Conservation (phyloP, 1,140 invertebrate species). For the Battus philenor region DNA sequence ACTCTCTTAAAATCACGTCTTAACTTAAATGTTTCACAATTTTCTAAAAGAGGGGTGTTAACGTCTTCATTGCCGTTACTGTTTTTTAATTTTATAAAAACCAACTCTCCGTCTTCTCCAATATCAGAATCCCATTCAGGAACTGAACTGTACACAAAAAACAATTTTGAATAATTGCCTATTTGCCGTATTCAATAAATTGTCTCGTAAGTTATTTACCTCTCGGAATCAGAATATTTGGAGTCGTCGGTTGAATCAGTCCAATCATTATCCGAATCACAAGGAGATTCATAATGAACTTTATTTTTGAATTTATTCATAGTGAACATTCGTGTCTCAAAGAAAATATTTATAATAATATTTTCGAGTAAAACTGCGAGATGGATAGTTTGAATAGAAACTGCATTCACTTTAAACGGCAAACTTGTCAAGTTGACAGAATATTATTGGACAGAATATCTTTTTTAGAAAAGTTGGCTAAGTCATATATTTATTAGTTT, state of each 20-base stretch:
- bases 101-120: conserved; percentile 76
- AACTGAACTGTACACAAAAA: conserved; percentile 69
- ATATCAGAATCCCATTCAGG: conserved; percentile 80
- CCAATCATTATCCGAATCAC: conserved; percentile 65
- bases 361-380: too few relatives aligned
- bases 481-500: too few relatives aligned
- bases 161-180: not conserved
- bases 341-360: too few relatives aligned
- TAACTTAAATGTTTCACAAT: conserved; percentile 60
- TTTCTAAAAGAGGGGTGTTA: conserved; percentile 55
- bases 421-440: too few relatives aligned
- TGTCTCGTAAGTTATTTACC: conserved; percentile 23
- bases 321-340: too few relatives aligned
- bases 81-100: conserved; percentile 71
- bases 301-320: conserved; percentile 47
- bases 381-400: too few relatives aligned
- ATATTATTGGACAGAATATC: too few relatives aligned
- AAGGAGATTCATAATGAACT: conserved; percentile 51
- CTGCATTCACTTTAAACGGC: too few relatives aligned
- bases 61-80: conserved; percentile 25
- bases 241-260: conserved; percentile 60
- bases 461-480: too few relatives aligned
- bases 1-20: conserved; percentile 64
- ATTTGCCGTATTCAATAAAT: not conserved
- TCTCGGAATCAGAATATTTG: conserved; percentile 64